Evolutionary conservation across 2,888 invertebrate species (phyloP), one percentile per base, ranked within the genome.

Genomic region (Alviniconcha strummeri): DNA sequence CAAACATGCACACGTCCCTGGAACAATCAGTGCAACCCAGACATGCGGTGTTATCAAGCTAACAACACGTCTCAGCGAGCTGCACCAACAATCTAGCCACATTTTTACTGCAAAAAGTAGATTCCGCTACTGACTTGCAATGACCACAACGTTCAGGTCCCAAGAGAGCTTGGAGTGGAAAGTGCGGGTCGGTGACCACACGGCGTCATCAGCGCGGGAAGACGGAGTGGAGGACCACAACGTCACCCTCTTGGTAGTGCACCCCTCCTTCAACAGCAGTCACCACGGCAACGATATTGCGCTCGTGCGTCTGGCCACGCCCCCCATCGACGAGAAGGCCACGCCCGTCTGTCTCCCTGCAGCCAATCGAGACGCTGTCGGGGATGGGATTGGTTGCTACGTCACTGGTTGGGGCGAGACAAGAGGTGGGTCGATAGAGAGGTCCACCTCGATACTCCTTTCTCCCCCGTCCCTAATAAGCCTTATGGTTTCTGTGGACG

Each of bases 341-440:
- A 85, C 84, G 52, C 84, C 86, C 19, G 86, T 84, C 1, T 91
- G 91, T 85, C 83, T 90, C 15, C 90, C 91, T 6, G 56, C 69
- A 15, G 77, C 80, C 54, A 83, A 57, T 13, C 85, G 84, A 8
- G 17, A 55, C 55, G 80, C 82, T 7, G 86, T 87, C 0, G 36
- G n/a, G 5, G 69, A 79, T 54, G 89, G 88, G 11, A 83, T 85
- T 15, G 81, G 84, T 13, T 90, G 90, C 55, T 89, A 88, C 83
- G 87, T 88, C 0, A 89, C 90, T 4, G 91, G 91, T 11, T 91
- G 89, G 89, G 91, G 91, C 56, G 88, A 87, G 19, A 87, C 88
- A 9, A 76, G 83, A 81, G 86, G 88, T 88, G 75, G 19, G 83
- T 72, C 5, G 8, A 36, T 36, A 3, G 36, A 36, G 36, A 36